Conservation (phyloP, 2,113 vertebrate species). For the Brachyhypopomus occidentalis region DNA sequence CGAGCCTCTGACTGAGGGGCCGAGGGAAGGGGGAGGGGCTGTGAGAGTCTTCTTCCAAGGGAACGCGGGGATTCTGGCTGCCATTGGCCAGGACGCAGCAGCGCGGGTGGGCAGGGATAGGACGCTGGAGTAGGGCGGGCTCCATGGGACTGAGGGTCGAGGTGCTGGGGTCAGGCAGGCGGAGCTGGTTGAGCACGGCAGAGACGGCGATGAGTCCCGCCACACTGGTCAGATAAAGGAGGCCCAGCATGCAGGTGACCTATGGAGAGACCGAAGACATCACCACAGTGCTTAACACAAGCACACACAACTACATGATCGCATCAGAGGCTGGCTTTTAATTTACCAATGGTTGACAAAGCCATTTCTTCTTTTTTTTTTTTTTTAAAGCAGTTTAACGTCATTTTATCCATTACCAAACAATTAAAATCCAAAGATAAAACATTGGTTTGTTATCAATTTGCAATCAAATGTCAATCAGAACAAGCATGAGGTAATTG, state of each 20-base stretch:
- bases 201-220: constrained; percentile 82
- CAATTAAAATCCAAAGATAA: too few relatives aligned
- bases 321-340: too few relatives aligned
- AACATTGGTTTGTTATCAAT: too few relatives aligned
- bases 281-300: too few relatives aligned
- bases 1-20: constrained; percentile 57
- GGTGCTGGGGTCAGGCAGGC: constrained; percentile 60
- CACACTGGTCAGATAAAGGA: constrained; percentile 90
- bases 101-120: constrained; percentile 49
- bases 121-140: constrained; percentile 50
- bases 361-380: too few relatives aligned
- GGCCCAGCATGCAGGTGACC: constrained; percentile 87
- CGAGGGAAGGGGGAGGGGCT: constrained; percentile 24
- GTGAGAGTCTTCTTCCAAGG: constrained; percentile 16
- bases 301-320: too few relatives aligned
- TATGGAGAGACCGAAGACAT: constrained; percentile 53
- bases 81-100: constrained; percentile 56
- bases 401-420: too few relatives aligned
- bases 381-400: too few relatives aligned
- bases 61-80: constrained; percentile 38
- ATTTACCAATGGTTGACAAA: too few relatives aligned
- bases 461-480: too few relatives aligned
- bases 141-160: constrained; percentile 21
- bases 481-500: too few relatives aligned
- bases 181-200: constrained; percentile 79